A percentile compares a stretch with the other conserved stretches of the same genome.
These are phyloP conservation scores for Benthosema pterotum DNA, from an alignment of 2,797 vertebrate genomes.

Conservation along the genomic window DNA sequence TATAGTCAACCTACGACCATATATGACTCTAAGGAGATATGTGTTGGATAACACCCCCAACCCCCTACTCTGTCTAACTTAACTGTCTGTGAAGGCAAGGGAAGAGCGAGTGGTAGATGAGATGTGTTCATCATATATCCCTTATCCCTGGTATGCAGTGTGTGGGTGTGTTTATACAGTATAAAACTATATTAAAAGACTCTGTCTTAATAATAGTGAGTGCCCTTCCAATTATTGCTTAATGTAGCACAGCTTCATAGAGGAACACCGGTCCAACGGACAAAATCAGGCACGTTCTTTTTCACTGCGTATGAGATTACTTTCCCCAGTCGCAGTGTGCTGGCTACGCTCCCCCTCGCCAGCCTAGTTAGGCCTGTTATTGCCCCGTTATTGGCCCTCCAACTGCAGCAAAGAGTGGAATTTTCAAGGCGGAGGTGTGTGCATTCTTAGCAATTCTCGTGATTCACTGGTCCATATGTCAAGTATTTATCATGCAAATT, in stretches of 20 bases:
- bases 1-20: too few relatives aligned
- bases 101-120: not conserved
- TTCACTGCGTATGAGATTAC: slow-evolving; percentile 15
- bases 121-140: slow-evolving; percentile 12
- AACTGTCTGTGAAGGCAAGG: too few relatives aligned
- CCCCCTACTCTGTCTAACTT: too few relatives aligned
- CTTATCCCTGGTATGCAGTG: too few relatives aligned
- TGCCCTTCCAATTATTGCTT: slow-evolving; percentile 62
- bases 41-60: too few relatives aligned
- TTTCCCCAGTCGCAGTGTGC: slow-evolving; percentile 33
- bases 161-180: too few relatives aligned
- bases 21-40: too few relatives aligned
- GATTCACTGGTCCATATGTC: too few relatives aligned
- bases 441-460: too few relatives aligned
- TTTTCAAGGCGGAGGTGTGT: slow-evolving; percentile 11
- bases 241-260: slow-evolving; percentile 51
- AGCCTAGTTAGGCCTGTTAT: slow-evolving; percentile 48
- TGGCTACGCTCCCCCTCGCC: slow-evolving; percentile 13
- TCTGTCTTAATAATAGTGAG: slow-evolving; percentile 32
- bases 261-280: not conserved
- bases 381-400: slow-evolving; percentile 12
- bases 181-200: too few relatives aligned
- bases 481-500: too few relatives aligned
- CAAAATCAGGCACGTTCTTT: too few relatives aligned
- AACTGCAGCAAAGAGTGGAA: slow-evolving; percentile 23